These are phyloP conservation scores for Microplitis mediator DNA, from an alignment of 1,140 invertebrate species.

Conservation along the genomic window DNA sequence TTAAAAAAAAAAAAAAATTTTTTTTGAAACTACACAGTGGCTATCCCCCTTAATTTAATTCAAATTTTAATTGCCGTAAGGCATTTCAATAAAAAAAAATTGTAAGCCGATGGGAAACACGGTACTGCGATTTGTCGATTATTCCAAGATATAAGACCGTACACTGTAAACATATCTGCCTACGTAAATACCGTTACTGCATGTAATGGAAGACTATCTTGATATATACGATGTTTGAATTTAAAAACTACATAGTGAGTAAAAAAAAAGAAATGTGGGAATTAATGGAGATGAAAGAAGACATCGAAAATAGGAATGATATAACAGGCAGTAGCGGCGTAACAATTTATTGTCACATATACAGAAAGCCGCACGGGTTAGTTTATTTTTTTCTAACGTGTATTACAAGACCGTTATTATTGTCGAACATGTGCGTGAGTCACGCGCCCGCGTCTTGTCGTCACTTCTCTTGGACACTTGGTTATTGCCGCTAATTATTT, in stretches of 20 bases:
- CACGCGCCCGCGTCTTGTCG: slow-evolving; percentile 21
- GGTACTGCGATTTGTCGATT: too few species aligned
- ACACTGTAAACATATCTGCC: too few species aligned
- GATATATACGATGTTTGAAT: too few species aligned
- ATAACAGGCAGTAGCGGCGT: slow-evolving; percentile 15
- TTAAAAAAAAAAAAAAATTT: too few species aligned
- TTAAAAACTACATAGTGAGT: neutral
- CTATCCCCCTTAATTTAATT: too few species aligned
- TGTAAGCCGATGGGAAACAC: too few species aligned
- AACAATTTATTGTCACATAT: slow-evolving; percentile 30
- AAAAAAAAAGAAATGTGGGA: neutral
- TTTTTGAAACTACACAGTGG: too few species aligned
- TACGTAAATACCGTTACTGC: too few species aligned
- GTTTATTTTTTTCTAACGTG: slow-evolving; percentile 3
- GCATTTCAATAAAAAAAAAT: too few species aligned
- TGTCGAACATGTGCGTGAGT: slow-evolving; percentile 30
- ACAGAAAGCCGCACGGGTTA: neutral
- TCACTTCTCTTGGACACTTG: slow-evolving; percentile 26
- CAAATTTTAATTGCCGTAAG: too few species aligned
- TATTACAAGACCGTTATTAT: slow-evolving; percentile 18
- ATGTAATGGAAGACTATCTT: too few species aligned
- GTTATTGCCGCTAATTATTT: slow-evolving; percentile 38
- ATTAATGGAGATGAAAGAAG: slow-evolving; percentile 20
- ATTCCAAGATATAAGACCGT: too few species aligned
- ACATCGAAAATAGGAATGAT: slow-evolving; percentile 29